These are phyloP conservation scores for Rhagoletis zephyria DNA, from an alignment of 1,140 invertebrate species.

Conservation along the genomic window DNA sequence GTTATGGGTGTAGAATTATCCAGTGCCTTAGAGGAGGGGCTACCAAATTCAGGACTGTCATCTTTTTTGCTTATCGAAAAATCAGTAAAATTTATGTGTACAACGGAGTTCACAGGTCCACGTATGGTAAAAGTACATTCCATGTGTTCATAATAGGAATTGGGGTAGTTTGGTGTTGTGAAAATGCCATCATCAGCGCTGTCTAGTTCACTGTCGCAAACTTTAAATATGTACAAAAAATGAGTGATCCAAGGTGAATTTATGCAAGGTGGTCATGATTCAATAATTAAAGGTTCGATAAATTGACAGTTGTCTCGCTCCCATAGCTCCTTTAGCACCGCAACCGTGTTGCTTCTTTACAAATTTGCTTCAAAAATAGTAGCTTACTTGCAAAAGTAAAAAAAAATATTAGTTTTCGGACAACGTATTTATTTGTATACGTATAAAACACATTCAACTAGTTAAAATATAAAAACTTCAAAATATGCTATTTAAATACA, in stretches of 20 bases:
- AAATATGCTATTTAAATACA: too few species aligned
- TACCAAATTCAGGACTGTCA: background rate
- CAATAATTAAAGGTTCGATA: too few species aligned
- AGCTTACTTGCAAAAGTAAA: too few species aligned
- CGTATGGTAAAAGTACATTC: constrained; percentile 85
- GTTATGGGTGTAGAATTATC: background rate
- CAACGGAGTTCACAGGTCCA: constrained; percentile 77
- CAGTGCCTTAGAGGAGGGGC: background rate
- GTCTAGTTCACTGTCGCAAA: constrained; percentile 80
- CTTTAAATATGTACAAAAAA: constrained; percentile 66
- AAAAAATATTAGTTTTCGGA: too few species aligned
- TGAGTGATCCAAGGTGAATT: background rate
- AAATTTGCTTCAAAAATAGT: background rate
- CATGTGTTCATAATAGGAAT: constrained; percentile 79
- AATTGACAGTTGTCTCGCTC: too few species aligned
- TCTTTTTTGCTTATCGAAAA: constrained; percentile 79
- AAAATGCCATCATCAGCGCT: constrained; percentile 76
- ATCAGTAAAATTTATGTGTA: constrained; percentile 79
- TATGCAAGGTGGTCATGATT: background rate
- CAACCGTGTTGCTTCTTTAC: background rate
- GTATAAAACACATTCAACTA: too few species aligned
- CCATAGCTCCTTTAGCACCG: too few species aligned
- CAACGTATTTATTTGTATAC: too few species aligned
- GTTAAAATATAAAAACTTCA: too few species aligned
- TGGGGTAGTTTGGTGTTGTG: constrained; percentile 86